Evolutionary conservation across 2,888 invertebrate species (phyloP), one percentile per base, ranked within the genome.

Genomic region (Zaprionus lineosus): DNA sequence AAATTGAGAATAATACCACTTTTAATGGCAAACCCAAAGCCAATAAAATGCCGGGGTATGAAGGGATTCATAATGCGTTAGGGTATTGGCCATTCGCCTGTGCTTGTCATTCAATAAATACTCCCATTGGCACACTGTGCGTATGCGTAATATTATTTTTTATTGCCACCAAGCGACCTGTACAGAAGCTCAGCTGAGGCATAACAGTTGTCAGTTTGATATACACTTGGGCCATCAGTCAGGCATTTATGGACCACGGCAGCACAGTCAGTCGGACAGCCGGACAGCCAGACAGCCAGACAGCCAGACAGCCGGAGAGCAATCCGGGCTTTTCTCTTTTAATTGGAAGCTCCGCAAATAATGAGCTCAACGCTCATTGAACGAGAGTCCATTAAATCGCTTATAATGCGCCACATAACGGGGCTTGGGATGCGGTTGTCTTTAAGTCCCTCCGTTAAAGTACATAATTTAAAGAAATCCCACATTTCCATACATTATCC

Each of bases 151-250:
- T 66, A 53, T 66, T 58, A 36, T 48, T 56, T 66, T 8, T 59
- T 65, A 65, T 65, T 66, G 47, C 43, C 48, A 39, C 52, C 67
- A 33, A 43, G 66, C 21, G 66, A 36, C 66, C 5, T 37, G 11
- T 21, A 41, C 24, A 16, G 28, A n/a, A 44, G 44, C 33, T 62
- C 37, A 62, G 12, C 47, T 24, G 33, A 12, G 39, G 9, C 36
- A 47, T 18, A 39, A 19, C 28, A 48, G 29, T 44, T 65, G 65
- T 66, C 66, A 66, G 60, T 60, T 60, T 67, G 66, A 66, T 66
- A 60, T 60, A 60, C 67, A 55, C 55, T 67, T 55, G 66, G 67
- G 67, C 50, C 41, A 60, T 66, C 67, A 66, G 60, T 59, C 65
- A 46, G 53, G 44, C 36, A 64, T 64, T 64, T 50, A 64, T 34